These are phyloP conservation scores for Nicator chloris DNA, from an alignment of 2,113 vertebrate species.

Conservation along the genomic window DNA sequence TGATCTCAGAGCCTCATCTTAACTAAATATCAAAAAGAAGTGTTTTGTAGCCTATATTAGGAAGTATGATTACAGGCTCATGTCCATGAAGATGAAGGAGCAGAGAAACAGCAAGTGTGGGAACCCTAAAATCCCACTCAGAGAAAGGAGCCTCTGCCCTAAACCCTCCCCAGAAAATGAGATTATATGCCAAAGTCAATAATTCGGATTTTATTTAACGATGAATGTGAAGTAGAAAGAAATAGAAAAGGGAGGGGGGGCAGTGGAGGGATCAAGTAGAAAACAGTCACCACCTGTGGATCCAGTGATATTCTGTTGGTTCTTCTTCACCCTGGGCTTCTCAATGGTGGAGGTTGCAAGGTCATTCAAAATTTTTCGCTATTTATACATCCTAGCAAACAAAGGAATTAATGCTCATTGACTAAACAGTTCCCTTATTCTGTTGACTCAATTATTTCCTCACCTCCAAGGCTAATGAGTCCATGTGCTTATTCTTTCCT, in stretches of 20 bases:
- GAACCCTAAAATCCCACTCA: neutral
- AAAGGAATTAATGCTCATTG: neutral
- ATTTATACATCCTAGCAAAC: neutral
- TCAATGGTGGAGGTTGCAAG: neutral
- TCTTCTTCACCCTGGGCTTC: neutral
- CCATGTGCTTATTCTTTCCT: neutral
- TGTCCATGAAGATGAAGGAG: neutral
- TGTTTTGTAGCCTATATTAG: neutral
- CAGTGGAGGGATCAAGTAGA: neutral
- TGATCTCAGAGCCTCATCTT: neutral
- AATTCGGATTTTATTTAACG: accelerated
- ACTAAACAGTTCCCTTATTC: neutral
- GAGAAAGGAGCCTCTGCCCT: neutral
- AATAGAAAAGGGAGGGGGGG: neutral
- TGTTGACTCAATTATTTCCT: neutral
- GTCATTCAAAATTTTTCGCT: neutral
- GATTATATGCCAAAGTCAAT: neutral
- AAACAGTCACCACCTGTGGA: neutral
- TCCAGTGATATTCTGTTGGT: neutral
- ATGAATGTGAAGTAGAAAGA: neutral
- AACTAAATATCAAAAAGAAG: neutral
- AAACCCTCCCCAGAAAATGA: neutral
- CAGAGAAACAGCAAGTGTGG: neutral
- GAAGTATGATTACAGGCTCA: neutral
- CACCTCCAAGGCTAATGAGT: neutral